Evolutionary conservation across 1,140 invertebrate species (phyloP), one percentile per base, ranked within the genome.

Genomic region (Drosophila pallidifrons): DNA sequence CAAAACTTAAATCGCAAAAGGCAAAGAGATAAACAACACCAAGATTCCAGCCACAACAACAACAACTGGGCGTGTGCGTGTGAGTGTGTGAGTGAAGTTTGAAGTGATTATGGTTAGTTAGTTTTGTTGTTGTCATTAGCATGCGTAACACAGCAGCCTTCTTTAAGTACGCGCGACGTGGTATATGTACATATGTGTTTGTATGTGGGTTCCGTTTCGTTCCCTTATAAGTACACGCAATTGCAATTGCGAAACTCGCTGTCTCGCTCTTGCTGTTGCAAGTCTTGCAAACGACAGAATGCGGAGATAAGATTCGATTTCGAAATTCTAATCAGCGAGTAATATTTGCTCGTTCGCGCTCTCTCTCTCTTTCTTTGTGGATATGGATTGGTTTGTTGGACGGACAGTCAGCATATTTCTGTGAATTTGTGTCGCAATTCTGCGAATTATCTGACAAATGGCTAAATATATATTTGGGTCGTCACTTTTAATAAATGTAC

Each of bases 261-360:
- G 20, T 15, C 46, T 16, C 60, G 35, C 30, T 25, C 38, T 45
- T 51, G 7, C 35, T 16, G 49, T 55, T 35, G 25, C 51, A 38
- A 54, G 32, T 1, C 43, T 25, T 66, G 64, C 38, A 35, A 55
- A 15, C 60, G 55, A 45, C 41, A 46, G 20, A 25, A 25, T 60
- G 38, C 47, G 41, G 51, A 71, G 73, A 75, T 81, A 86, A 81
- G 82, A 81, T 78, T 81, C 78, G 77, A 35, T 76, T 74, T 78
- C 46, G 52, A 71, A 65, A 57, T 55, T 58, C 55, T 58, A 58
- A 79, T 45, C 47, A 46, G 51, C 43, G 63, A 38, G 35, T 67
- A 38, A 45, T 69, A 28, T 73, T 38, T 11, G 7, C 10, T 38
- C 6, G 8, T 2, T 8, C 35, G 35, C 35, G 11, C 35, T 10